These are phyloP conservation scores for Camarhynchus parvulus DNA, from an alignment of 2,113 vertebrate species.

Conservation along the genomic window DNA sequence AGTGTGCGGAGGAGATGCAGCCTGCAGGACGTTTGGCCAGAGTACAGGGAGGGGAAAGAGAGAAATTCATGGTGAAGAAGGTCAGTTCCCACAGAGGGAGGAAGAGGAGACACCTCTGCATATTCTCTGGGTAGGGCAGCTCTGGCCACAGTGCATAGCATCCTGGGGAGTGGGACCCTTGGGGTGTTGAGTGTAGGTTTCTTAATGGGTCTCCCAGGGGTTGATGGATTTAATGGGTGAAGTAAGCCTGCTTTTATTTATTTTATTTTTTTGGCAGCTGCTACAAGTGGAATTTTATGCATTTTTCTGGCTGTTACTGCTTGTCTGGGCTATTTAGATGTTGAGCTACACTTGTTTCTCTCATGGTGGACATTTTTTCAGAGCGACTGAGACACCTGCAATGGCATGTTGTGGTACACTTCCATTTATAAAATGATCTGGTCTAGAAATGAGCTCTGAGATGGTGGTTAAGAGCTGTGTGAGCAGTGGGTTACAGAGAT, in stretches of 20 bases:
- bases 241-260: slow-evolving; percentile 53
- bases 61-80: background rate
- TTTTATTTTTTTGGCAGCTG: slow-evolving; percentile 59
- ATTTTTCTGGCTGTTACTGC: slow-evolving; percentile 62
- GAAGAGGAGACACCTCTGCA: background rate
- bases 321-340: slow-evolving; percentile 49
- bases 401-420: background rate
- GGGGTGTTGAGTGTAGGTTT: background rate
- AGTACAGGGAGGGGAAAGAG: background rate
- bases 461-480: background rate
- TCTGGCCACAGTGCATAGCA: background rate
- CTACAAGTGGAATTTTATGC: slow-evolving; percentile 52
- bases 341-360: slow-evolving; percentile 35
- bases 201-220: slow-evolving; percentile 12
- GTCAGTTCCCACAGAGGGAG: background rate
- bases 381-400: background rate
- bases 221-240: slow-evolving; percentile 57
- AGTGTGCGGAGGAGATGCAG: background rate
- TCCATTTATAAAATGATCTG: background rate
- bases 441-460: background rate
- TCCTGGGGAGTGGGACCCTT: slow-evolving; percentile 34
- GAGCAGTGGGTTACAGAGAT: background rate
- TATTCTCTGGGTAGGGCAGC: background rate
- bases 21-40: background rate
- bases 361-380: background rate